Evolutionary conservation across 2,113 vertebrate genomes (phyloP).

Genomic region (Alligator sinensis): DNA sequence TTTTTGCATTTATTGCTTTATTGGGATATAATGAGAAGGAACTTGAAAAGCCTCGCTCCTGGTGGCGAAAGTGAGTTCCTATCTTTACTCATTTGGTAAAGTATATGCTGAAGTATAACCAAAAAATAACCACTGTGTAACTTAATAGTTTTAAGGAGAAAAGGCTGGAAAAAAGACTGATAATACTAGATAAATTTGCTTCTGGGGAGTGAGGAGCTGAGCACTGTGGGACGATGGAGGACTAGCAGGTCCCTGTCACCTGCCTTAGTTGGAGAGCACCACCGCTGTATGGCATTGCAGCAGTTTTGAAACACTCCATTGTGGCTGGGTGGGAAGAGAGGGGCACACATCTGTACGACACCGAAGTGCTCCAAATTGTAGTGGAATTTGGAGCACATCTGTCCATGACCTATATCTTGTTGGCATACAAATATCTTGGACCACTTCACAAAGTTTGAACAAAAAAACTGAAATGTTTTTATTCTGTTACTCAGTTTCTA

Average conservation of each 20-base stretch:
- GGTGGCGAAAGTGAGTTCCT: constrained; percentile 89
- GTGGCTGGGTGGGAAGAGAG: too few relatives aligned
- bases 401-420: background rate
- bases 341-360: too few relatives aligned
- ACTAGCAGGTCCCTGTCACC: too few relatives aligned
- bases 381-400: too few relatives aligned
- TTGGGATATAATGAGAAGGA: constrained; percentile 86
- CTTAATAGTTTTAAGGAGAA: background rate
- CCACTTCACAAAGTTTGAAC: background rate
- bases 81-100: background rate
- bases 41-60: constrained; percentile 86
- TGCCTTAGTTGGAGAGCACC: too few relatives aligned
- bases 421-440: background rate
- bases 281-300: too few relatives aligned
- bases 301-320: too few relatives aligned
- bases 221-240: too few relatives aligned
- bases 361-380: too few relatives aligned
- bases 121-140: background rate
- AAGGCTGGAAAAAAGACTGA: background rate
- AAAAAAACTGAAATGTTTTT: background rate
- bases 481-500: too few relatives aligned
- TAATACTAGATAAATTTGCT: background rate
- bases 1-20: constrained; percentile 91
- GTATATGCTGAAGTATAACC: background rate
- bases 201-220: too few relatives aligned